Evolutionary conservation across 1,140 invertebrate species (phyloP).

Genomic region (Danaus plexippus): DNA sequence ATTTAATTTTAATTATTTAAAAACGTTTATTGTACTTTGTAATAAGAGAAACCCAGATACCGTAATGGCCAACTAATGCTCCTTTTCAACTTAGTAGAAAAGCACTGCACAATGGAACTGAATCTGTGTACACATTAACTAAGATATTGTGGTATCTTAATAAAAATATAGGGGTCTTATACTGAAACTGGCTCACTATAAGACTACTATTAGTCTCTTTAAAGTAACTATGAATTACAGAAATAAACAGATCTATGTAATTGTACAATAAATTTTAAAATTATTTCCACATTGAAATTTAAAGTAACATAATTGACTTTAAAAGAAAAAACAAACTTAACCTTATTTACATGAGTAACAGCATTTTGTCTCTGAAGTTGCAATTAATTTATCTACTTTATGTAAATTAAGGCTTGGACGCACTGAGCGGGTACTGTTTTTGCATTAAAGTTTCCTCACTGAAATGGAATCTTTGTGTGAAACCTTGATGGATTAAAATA

Average conservation of each 20-base stretch:
- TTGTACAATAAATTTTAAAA: too few relatives aligned
- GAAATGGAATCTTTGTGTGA: constrained; percentile 3
- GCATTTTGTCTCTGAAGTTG: constrained; percentile 58
- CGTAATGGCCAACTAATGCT: neutral
- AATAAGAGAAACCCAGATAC: neutral
- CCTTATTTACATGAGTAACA: constrained; percentile 63
- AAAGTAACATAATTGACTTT: too few relatives aligned
- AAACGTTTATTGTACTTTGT: constrained; percentile 1
- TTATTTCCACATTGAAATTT: too few relatives aligned
- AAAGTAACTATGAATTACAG: too few relatives aligned
- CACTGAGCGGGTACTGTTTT: constrained; percentile 13
- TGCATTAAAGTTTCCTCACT: constrained; percentile 9
- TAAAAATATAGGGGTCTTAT: constrained; percentile 8
- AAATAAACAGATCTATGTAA: too few relatives aligned
- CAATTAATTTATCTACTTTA: constrained; percentile 67
- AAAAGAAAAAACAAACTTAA: constrained; percentile 10
- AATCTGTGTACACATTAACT: constrained; percentile 16
- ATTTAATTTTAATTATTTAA: neutral
- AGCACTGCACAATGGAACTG: constrained; percentile 14
- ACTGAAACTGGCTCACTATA: constrained; percentile 4
- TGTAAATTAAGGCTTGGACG: constrained; percentile 50
- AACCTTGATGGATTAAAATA: constrained; percentile 7
- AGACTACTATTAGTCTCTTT: constrained; percentile 10
- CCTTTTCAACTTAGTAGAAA: constrained; percentile 13
- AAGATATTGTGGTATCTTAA: constrained; percentile 10